Conservation (phyloP, 2,113 vertebrate genomes). For the Sapajus apella region DNA sequence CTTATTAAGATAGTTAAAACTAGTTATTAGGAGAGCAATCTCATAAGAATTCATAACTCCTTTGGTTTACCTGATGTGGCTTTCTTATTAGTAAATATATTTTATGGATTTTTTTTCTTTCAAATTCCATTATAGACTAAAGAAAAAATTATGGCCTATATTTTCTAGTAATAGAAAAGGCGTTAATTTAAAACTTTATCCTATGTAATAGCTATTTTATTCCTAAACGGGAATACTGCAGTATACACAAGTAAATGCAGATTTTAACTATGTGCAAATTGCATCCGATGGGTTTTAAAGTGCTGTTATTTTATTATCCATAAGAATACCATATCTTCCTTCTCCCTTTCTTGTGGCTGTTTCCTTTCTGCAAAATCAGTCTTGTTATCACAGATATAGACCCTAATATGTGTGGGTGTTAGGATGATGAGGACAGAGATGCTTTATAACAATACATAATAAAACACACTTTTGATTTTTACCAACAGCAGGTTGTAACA, state of each 20-base stretch:
- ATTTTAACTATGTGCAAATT: background rate
- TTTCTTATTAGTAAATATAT: background rate
- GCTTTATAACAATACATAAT: background rate
- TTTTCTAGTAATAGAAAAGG: background rate
- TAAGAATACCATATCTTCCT: background rate
- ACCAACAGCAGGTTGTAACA: background rate
- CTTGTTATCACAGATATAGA: background rate
- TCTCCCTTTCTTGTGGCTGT: background rate
- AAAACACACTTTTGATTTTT: background rate
- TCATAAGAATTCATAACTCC: background rate
- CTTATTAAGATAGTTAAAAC: background rate
- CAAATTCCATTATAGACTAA: background rate
- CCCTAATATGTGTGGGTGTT: background rate
- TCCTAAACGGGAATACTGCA: background rate
- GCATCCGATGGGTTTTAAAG: background rate
- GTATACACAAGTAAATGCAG: background rate
- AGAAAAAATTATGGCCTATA: background rate
- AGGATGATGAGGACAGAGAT: background rate
- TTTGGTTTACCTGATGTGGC: background rate
- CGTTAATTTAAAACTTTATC: background rate
- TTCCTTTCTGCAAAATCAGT: background rate
- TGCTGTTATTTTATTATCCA: background rate
- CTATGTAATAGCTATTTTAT: background rate
- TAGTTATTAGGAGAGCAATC: background rate
- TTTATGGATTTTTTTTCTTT: background rate